Evolutionary conservation across 2,888 invertebrate genomes (phyloP), one percentile per base, ranked within the genome.

Genomic region (Melanostoma mellinum): DNA sequence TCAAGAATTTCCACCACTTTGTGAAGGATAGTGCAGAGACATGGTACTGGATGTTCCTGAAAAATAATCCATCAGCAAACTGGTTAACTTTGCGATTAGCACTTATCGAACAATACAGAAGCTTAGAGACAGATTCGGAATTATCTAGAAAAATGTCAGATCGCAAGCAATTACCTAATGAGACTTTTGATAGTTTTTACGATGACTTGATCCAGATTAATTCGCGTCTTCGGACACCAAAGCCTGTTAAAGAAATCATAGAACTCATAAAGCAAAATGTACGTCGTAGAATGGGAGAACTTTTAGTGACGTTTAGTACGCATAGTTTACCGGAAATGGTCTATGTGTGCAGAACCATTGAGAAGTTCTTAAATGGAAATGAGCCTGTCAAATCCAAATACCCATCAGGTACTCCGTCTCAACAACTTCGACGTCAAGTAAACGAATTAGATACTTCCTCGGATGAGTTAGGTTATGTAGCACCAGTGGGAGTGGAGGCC

Each of bases 91-190:
- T 69, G 8, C 36, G 10, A 0, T 32, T 6, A 3, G 56, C 56
- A 30, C 56, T 58, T 5, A 9, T 58, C 0, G 69, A 69, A 4
- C 48, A 69, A 3, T 69, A 56, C n/a, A 9, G 69, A 3, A 56
- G 10, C 8, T 6, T 69, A 0, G 56, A 69, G 10, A 46, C 48
- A 2, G 69, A 58, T 3, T 56, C n/a, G 2, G 68, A 69, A 4
- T n/a, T 69, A 0, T 48, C 32, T 1, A 0, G 69, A 38, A 56
- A 48, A 48, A 58, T 58, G 56, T 30, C 9, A 0, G 56, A 58
- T 9, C 30, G 56, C 1, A 40, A 40, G 3, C 56, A 58, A n/a
- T 8, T 40, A 8, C 9, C 32, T 3, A 9, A 32, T 9, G 42
- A 58, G 2, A 58, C 4, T 40, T 58, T 58, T n/a, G 40, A 58